phyloP scores from a whole-genome alignment of 2,797 vertebrate species.

The Tenualosa ilisha region DNA sequence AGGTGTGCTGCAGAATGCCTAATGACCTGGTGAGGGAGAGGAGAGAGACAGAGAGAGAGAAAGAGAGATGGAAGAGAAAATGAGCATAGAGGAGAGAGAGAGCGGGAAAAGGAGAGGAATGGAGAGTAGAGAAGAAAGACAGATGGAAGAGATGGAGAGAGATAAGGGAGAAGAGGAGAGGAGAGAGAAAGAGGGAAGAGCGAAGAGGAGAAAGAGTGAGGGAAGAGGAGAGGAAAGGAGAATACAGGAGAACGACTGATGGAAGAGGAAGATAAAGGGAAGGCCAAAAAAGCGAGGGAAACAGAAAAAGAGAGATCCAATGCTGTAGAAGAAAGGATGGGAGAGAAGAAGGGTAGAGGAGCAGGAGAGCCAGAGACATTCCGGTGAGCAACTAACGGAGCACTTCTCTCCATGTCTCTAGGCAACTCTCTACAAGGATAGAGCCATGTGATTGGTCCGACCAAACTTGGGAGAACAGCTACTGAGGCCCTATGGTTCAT shows the following conservation, averaged over 20 bases:
- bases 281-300: no score
- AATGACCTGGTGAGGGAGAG: conserved; percentile 65
- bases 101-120: not conserved
- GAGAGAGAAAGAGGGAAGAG: conserved; percentile 41
- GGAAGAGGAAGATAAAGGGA: no score
- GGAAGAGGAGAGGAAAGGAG: conserved; percentile 50
- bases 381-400: conserved; percentile 19
- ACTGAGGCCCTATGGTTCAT: no score
- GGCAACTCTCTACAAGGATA: no score
- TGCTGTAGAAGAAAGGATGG: conserved; percentile 23
- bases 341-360: conserved; percentile 48
- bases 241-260: not conserved
- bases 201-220: conserved; percentile 26
- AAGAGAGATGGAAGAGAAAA: conserved; percentile 25
- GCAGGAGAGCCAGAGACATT: conserved; percentile 28
- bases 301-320: conserved; percentile 5
- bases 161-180: conserved; percentile 17
- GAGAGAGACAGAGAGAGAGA: conserved; percentile 49
- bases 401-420: conserved; percentile 23
- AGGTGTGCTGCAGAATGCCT: conserved; percentile 82
- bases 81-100: not conserved
- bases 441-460: no score
- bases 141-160: conserved; percentile 36
- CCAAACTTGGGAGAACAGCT: no score
- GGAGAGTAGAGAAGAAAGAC: not conserved